Evolutionary conservation across 2,113 vertebrate genomes (phyloP), one percentile per base, ranked within the genome.

Genomic region (Eidolon helvum): DNA sequence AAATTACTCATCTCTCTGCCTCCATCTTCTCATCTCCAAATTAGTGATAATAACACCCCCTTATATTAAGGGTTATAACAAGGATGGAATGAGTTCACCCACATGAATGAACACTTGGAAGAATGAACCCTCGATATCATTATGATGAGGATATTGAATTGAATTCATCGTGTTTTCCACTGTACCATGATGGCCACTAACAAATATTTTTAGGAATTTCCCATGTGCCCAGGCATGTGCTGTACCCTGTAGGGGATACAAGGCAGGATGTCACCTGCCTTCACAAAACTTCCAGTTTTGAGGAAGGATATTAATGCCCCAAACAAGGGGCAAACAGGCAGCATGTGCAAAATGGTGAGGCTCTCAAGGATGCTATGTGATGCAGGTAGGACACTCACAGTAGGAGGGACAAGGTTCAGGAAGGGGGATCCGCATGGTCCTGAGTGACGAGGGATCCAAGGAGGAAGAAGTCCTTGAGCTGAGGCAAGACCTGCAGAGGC

Each of bases 181-280:
- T 55, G 11, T 15, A 5, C 26, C 71, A 50, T 30, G 15, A 4
- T 57, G 22, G 28, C 38, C 26, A 57, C 50, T 40, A 55, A 30
- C 2, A 12, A 45, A 15, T 24, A 57, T 48, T 53, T 59, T 57
- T 55, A 38, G n/a, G 59, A 19, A 21, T 22, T 14, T 87, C 21
- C 45, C 65, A 65, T 10, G 3, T 33, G 66, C 35, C 68, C 33
- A 18, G 24, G 65, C 68, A 21, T 1, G 11, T n/a, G 30, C 50
- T 33, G 7, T 4, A 48, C 21, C 69, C 53, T 2, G 0, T 1
- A 30, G 0, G 12, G 3, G 15, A 48, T 0, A 10, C 12, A 26
- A 7, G 35, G 43, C 30, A 19, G 30, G 26, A 33, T 28, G 63
- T 26, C 0, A 1, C 6, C 40, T 40, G 57, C 40, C 50, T 55